Conservation (phyloP, 2,113 vertebrate species). For the Dolichotis patagonum region DNA sequence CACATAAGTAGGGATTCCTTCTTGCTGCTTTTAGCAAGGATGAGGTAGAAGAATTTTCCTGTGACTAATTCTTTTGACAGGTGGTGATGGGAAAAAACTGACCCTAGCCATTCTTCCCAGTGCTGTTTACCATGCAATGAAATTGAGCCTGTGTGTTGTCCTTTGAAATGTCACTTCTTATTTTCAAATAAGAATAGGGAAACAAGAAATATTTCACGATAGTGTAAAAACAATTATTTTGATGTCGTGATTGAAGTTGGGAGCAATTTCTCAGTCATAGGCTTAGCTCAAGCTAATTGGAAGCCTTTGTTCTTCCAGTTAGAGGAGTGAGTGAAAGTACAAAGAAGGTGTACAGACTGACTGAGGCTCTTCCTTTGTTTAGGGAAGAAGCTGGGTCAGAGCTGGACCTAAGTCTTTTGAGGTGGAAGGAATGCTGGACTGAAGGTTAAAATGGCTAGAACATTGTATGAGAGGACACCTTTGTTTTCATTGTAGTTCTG, state of each 20-base stretch:
- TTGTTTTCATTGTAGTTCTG: neutral
- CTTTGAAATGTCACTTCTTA: neutral
- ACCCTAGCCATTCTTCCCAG: neutral
- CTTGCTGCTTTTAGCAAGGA: constrained; percentile 4
- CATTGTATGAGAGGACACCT: neutral
- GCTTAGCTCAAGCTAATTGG: neutral
- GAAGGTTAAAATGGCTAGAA: neutral
- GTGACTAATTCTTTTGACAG: neutral
- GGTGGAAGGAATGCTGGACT: neutral
- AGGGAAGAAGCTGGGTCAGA: neutral
- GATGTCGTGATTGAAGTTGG: neutral
- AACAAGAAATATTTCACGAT: neutral
- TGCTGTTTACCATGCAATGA: neutral
- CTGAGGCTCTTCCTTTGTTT: neutral
- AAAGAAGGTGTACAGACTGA: neutral
- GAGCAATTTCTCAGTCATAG: neutral
- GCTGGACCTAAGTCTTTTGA: neutral
- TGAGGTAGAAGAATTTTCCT: neutral
- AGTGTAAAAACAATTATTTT: neutral
- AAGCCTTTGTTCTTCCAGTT: neutral
- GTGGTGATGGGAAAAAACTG: neutral
- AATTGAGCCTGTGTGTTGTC: neutral
- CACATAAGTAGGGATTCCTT: neutral
- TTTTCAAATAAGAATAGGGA: neutral
- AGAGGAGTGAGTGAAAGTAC: neutral